Conservation (phyloP, 2,113 vertebrate genomes). For the Albula glossodonta region DNA sequence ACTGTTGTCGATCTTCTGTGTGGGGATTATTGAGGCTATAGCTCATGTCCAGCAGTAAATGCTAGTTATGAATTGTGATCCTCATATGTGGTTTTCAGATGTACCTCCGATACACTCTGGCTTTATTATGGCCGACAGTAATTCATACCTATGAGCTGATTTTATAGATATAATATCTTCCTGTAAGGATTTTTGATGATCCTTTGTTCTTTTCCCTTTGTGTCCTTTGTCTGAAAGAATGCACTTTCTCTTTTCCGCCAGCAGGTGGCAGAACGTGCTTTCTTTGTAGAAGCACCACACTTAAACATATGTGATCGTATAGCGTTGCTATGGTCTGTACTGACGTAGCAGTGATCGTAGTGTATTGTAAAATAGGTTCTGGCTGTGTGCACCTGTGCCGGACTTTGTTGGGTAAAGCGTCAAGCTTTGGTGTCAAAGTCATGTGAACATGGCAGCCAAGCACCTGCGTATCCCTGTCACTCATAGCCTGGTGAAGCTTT, state of each 20-base stretch:
- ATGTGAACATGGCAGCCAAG: neutral
- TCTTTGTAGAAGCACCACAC: neutral
- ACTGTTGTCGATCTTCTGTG: neutral
- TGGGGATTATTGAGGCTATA: neutral
- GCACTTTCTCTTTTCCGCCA: conserved; percentile 7
- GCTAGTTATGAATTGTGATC: neutral
- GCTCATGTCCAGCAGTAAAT: neutral
- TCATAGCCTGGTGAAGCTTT: neutral
- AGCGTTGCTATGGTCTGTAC: neutral
- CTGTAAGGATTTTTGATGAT: neutral
- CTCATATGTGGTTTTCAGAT: neutral
- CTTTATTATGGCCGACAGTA: neutral
- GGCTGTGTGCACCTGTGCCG: neutral
- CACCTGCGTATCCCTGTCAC: neutral
- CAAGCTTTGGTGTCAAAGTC: neutral
- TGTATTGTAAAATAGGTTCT: neutral
- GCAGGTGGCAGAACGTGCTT: conserved; percentile 37
- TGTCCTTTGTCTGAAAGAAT: neutral
- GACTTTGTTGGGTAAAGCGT: neutral
- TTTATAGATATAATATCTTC: neutral
- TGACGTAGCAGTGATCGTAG: neutral
- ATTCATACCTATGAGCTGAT: neutral
- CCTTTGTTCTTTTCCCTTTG: conserved; percentile 8
- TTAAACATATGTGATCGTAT: neutral
- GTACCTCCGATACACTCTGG: neutral